phyloP scores from a whole-genome alignment of 2,113 vertebrate species.

The Lasiurus cinereus region DNA sequence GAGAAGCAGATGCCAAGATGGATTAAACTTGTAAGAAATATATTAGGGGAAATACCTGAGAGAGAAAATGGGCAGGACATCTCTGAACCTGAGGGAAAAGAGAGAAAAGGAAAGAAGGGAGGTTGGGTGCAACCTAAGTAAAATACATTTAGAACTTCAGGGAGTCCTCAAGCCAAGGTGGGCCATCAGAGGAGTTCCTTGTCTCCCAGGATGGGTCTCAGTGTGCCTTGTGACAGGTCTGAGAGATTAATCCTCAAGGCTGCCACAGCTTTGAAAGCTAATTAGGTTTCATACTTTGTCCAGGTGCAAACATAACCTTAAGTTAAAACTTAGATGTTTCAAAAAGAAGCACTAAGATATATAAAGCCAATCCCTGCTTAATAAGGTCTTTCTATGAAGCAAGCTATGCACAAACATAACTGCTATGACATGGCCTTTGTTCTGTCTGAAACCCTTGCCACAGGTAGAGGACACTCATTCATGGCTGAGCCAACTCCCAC shows the following conservation, averaged over 20 bases:
- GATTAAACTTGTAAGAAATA: neutral
- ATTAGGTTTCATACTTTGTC: neutral
- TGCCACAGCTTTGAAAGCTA: neutral
- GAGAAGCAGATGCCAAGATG: neutral
- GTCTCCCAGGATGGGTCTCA: neutral
- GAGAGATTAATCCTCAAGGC: neutral
- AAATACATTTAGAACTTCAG: neutral
- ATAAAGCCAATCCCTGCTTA: neutral
- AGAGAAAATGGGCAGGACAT: neutral
- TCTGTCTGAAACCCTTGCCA: neutral
- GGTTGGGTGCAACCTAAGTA: neutral
- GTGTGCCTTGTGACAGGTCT: no score
- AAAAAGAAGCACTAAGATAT: neutral
- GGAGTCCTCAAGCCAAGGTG: neutral
- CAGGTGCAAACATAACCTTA: neutral
- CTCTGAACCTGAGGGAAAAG: neutral
- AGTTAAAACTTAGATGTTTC: slow-evolving; percentile 42
- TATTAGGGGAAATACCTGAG: neutral
- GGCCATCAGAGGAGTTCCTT: no score
- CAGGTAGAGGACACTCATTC: neutral
- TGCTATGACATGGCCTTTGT: neutral
- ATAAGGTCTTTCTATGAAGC: neutral
- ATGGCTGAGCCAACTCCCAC: neutral
- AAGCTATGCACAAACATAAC: neutral
- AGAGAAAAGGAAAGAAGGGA: neutral